These are phyloP conservation scores for Invenusta paracnida DNA, from an alignment of 2,888 invertebrate genomes.

Conservation along the genomic window DNA sequence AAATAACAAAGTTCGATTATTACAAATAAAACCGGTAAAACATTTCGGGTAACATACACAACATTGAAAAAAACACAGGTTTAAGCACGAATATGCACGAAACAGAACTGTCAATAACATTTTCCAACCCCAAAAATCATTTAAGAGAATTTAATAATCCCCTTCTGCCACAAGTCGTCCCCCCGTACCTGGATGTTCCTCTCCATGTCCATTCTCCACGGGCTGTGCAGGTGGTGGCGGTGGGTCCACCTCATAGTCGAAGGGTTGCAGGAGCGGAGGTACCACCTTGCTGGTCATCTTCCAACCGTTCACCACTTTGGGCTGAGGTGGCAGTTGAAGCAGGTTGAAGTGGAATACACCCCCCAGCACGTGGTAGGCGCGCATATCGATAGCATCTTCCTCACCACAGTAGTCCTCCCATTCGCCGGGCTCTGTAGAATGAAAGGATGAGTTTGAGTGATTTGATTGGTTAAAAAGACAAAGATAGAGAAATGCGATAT, in stretches of 20 bases:
- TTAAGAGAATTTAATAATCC: too few species aligned
- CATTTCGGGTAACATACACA: too few species aligned
- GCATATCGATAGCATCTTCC: slow-evolving; percentile 56
- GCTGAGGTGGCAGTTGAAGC: slow-evolving; percentile 58
- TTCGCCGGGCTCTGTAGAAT: slow-evolving; percentile 52
- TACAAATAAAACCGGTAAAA: too few species aligned
- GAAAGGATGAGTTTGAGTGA: neutral
- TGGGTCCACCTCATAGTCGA: slow-evolving; percentile 13
- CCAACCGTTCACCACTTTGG: slow-evolving; percentile 47
- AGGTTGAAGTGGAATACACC: slow-evolving; percentile 57
- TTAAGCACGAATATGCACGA: too few species aligned
- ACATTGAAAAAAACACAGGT: too few species aligned
- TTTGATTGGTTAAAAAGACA: neutral
- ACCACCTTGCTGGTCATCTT: slow-evolving; percentile 39
- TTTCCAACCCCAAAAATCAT: too few species aligned
- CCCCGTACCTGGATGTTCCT: too few species aligned
- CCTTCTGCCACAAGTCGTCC: neutral
- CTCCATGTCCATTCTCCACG: neutral
- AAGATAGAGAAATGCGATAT: too few species aligned
- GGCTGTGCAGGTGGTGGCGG: neutral
- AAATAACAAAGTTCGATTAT: too few species aligned
- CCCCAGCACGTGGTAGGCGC: slow-evolving; percentile 56
- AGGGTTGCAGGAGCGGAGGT: slow-evolving; percentile 5
- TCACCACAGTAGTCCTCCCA: slow-evolving; percentile 60
- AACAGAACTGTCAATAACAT: too few species aligned